phyloP scores from a whole-genome alignment of 2,888 invertebrate species.

The Leptinotarsa peninsularis region DNA sequence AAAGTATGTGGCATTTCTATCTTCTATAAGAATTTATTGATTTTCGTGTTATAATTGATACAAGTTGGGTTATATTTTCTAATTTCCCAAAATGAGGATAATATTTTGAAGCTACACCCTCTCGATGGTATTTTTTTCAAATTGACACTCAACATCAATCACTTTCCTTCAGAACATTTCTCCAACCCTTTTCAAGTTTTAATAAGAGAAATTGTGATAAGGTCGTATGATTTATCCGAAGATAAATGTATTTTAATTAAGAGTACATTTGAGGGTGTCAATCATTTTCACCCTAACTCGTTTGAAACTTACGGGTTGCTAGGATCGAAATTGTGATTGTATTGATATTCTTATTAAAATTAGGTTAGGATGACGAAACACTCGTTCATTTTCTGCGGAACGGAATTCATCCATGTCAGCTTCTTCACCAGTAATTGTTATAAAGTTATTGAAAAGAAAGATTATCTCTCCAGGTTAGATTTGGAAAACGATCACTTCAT shows the following conservation, averaged over 20 bases:
- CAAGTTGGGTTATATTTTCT: no score
- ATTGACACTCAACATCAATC: neutral
- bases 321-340: constrained; percentile 39
- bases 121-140: neutral
- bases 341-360: constrained; percentile 41
- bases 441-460: no score
- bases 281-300: constrained; percentile 46
- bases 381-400: neutral
- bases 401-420: neutral
- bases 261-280: constrained; percentile 42
- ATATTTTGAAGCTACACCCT: no score
- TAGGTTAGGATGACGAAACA: constrained; percentile 17
- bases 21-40: no score
- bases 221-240: neutral
- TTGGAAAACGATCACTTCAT: no score
- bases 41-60: no score
- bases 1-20: no score
- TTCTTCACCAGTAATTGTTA: no score
- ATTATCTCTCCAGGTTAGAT: no score
- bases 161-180: neutral
- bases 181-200: constrained; percentile 8
- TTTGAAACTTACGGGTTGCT: constrained; percentile 39
- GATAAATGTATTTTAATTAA: constrained; percentile 46
- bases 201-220: constrained; percentile 13
- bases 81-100: no score